phyloP scores from a whole-genome alignment of 2,797 vertebrate genomes.

The Artibeus jamaicensis region DNA sequence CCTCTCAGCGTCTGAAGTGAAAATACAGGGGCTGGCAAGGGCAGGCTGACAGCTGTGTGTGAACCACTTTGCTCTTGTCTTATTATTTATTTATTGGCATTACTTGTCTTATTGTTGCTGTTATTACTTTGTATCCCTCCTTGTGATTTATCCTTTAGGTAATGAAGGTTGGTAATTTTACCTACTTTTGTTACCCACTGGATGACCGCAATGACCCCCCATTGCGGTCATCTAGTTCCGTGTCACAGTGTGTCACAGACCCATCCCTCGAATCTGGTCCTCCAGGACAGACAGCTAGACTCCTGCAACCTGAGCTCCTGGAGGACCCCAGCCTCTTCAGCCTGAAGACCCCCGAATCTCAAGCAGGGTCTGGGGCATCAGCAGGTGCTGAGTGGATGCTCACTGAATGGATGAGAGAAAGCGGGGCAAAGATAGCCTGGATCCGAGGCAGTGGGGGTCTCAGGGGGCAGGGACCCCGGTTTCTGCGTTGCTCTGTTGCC shows the following conservation, averaged over 20 bases:
- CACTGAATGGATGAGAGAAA: no score
- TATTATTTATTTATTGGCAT: background rate
- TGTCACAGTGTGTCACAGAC: background rate
- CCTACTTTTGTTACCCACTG: background rate
- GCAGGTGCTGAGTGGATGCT: background rate
- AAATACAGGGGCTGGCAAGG: background rate
- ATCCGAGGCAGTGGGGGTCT: no score
- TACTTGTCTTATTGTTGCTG: background rate
- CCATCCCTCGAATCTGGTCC: background rate
- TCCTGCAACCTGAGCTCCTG: background rate
- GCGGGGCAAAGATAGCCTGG: background rate
- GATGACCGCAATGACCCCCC: background rate
- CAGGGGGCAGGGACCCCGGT: background rate
- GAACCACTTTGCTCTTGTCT: background rate
- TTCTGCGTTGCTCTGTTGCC: background rate
- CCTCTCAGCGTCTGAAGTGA: background rate
- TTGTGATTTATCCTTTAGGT: background rate
- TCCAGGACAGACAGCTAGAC: background rate
- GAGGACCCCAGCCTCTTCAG: background rate
- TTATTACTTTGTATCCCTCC: background rate
- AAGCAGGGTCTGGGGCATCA: rapidly evolving
- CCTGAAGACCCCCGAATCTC: background rate
- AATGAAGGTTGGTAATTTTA: background rate
- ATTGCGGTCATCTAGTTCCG: background rate
- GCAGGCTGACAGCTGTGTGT: background rate